Conservation (phyloP, 2,888 invertebrate species). For the Plebejus argus region DNA sequence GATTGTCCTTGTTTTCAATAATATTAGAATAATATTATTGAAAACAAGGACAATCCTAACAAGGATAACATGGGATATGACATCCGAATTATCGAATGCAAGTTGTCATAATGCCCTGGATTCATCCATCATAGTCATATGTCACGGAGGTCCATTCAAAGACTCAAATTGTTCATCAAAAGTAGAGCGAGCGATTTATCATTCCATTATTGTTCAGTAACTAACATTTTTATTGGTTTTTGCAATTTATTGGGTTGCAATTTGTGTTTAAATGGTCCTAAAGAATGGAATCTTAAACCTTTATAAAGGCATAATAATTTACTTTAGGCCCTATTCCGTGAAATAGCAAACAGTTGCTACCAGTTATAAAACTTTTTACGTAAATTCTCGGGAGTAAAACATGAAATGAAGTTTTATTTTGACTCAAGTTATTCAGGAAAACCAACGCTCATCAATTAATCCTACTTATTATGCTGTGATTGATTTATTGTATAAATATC, state of each 20-base stretch:
- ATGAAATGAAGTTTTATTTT: neutral
- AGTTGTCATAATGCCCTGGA: slow-evolving; percentile 44
- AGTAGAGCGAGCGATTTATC: slow-evolving; percentile 67
- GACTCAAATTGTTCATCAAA: slow-evolving; percentile 57
- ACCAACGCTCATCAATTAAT: neutral
- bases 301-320: neutral
- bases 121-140: slow-evolving; percentile 66
- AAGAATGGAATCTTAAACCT: neutral
- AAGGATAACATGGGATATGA: no score
- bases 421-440: neutral
- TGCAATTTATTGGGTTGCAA: neutral
- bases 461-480: neutral
- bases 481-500: no score
- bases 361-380: neutral
- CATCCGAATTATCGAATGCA: neutral
- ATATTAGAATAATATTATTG: no score
- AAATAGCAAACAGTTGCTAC: neutral
- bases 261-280: neutral
- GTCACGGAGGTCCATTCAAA: slow-evolving; percentile 58
- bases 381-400: neutral
- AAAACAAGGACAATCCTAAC: no score
- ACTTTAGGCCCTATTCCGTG: neutral
- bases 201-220: slow-evolving; percentile 49
- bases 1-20: no score
- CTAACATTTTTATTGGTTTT: slow-evolving; percentile 39